Percentiles rank a stretch among this genome's conserved stretches.
These are phyloP conservation scores for Cyanoderma ruficeps DNA, from an alignment of 2,113 vertebrate genomes.

Conservation along the genomic window DNA sequence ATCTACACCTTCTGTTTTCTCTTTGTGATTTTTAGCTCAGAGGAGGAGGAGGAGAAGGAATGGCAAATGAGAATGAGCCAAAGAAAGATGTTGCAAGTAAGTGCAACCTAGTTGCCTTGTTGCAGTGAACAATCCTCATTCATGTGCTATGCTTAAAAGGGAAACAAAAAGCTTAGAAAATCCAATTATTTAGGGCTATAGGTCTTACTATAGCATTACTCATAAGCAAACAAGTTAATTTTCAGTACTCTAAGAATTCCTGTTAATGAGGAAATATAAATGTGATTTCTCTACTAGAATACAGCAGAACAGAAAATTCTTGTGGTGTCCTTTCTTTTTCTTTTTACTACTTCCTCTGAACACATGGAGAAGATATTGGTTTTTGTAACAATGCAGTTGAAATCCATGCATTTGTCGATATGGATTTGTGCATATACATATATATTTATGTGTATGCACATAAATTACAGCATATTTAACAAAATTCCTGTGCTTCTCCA, in stretches of 20 bases:
- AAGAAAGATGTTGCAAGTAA: conserved; percentile 82
- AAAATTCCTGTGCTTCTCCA: background rate
- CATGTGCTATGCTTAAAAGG: background rate
- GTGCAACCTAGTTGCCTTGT: background rate
- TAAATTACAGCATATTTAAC: background rate
- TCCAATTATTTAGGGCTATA: background rate
- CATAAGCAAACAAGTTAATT: background rate
- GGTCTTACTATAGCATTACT: background rate
- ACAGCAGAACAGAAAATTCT: background rate
- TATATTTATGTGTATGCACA: background rate
- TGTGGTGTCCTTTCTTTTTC: background rate
- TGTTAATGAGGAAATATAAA: background rate
- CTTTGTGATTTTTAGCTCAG: conserved; percentile 73
- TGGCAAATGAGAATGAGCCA: conserved; percentile 76
- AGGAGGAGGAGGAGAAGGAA: conserved; percentile 86
- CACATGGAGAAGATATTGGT: background rate
- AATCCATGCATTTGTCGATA: background rate
- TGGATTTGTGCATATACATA: too few relatives aligned
- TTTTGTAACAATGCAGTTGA: background rate
- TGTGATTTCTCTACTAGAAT: background rate
- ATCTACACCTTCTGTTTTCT: background rate
- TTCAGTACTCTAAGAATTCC: background rate
- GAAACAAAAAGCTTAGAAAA: background rate
- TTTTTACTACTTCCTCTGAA: background rate
- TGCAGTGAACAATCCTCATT: background rate